Percentiles rank a stretch among this genome's conserved stretches.
phyloP scores from a whole-genome alignment of 2,888 invertebrate genomes.

The Tiliacea citrago region DNA sequence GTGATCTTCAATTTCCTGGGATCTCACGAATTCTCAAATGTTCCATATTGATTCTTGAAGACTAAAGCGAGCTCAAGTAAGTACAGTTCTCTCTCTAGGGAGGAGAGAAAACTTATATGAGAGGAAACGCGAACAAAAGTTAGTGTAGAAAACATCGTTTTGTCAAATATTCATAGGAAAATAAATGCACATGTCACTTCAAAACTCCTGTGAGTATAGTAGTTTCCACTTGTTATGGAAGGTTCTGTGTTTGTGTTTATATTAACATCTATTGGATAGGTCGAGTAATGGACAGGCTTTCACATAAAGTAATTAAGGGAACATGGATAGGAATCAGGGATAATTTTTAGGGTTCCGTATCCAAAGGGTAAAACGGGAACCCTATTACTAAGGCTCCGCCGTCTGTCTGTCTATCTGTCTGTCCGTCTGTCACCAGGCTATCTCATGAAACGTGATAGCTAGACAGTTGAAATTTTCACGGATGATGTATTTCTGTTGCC shows the following conservation, averaged over 20 bases:
- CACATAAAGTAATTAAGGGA: not conserved
- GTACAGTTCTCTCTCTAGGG: slow-evolving; percentile 46
- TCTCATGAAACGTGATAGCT: too few species aligned
- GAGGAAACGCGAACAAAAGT: slow-evolving; percentile 57
- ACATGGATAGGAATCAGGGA: not conserved
- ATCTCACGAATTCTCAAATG: slow-evolving; percentile 29
- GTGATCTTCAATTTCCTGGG: slow-evolving; percentile 35
- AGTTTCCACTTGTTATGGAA: slow-evolving; percentile 21
- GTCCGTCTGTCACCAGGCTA: too few species aligned
- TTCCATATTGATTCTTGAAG: slow-evolving; percentile 53
- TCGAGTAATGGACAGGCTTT: not conserved
- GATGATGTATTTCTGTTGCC: too few species aligned
- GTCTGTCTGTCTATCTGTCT: too few species aligned
- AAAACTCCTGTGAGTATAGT: slow-evolving; percentile 19
- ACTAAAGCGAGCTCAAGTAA: slow-evolving; percentile 31
- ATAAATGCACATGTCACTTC: slow-evolving; percentile 25
- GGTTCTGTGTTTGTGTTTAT: slow-evolving; percentile 1
- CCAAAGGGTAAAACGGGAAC: too few species aligned
- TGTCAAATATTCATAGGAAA: slow-evolving; percentile 55
- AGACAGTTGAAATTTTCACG: too few species aligned
- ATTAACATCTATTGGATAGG: not conserved
- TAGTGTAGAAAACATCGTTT: slow-evolving; percentile 41
- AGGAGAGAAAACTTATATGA: slow-evolving; percentile 54
- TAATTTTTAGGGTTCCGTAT: too few species aligned
- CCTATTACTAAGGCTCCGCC: too few species aligned